Evolutionary conservation across 1,140 invertebrate genomes (phyloP).

Genomic region (Wasmannia auropunctata): DNA sequence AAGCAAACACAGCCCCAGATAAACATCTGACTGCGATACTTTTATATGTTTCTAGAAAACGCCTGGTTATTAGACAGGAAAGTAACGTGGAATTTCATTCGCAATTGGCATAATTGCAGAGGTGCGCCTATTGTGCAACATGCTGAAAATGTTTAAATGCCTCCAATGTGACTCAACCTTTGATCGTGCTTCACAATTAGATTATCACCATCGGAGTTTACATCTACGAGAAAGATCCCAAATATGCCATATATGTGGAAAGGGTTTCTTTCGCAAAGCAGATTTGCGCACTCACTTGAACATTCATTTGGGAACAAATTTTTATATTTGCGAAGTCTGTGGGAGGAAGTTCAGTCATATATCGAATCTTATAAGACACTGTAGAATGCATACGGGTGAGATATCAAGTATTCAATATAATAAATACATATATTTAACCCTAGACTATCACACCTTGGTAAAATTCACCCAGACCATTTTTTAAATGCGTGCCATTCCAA

Average conservation of each 20-base stretch:
- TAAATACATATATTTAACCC: not conserved
- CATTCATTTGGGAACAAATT: slow-evolving; percentile 83
- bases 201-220: slow-evolving; percentile 79
- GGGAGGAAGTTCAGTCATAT: slow-evolving; percentile 84
- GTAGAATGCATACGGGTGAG: slow-evolving; percentile 82
- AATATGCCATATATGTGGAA: slow-evolving; percentile 81
- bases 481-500: too few relatives aligned
- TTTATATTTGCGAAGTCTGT: slow-evolving; percentile 83
- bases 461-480: too few relatives aligned
- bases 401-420: not conserved
- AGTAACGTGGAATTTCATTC: not conserved
- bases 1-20: too few relatives aligned
- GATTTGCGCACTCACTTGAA: slow-evolving; percentile 85
- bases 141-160: slow-evolving; percentile 77
- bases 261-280: slow-evolving; percentile 80
- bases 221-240: slow-evolving; percentile 81
- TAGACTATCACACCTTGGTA: too few relatives aligned
- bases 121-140: slow-evolving; percentile 68
- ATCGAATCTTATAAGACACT: slow-evolving; percentile 84
- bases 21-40: not conserved
- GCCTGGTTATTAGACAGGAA: not conserved
- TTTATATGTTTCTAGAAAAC: not conserved
- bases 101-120: not conserved
- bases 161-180: slow-evolving; percentile 77
- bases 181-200: slow-evolving; percentile 79